Evolutionary conservation across 2,797 vertebrate genomes (phyloP).

Genomic region (Channallabes apus): DNA sequence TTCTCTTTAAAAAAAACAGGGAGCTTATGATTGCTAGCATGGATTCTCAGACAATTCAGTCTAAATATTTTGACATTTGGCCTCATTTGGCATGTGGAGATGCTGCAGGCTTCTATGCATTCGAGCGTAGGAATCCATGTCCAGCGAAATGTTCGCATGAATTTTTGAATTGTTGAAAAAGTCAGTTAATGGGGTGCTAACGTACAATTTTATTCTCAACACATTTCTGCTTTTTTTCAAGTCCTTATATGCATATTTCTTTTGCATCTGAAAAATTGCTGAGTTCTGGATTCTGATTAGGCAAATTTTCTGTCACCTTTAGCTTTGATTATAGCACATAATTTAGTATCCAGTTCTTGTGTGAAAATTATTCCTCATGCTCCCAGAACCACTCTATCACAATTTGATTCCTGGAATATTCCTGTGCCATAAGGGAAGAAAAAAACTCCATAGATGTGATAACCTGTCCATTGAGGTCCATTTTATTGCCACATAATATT

Average conservation of each 20-base stretch:
- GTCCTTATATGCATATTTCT: background rate
- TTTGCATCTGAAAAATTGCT: no score
- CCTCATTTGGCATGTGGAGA: conserved; percentile 45
- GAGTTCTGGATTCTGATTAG: background rate
- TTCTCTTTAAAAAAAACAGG: background rate
- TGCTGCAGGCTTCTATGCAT: conserved; percentile 35
- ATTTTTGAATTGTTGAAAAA: background rate
- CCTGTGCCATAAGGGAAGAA: no score
- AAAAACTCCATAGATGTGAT: no score
- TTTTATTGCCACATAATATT: no score
- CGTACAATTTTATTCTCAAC: background rate
- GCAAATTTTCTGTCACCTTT: background rate
- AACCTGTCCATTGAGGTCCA: no score
- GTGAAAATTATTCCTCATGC: no score
- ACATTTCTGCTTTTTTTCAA: background rate
- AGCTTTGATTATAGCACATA: no score
- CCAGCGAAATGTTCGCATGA: background rate
- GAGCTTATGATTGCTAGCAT: conserved; percentile 20
- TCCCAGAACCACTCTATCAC: no score
- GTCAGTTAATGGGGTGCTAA: background rate
- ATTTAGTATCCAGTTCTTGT: no score
- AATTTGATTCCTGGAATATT: no score
- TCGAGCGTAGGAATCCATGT: background rate
- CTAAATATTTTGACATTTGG: conserved; percentile 72
- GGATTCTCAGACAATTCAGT: conserved; percentile 60